Evolutionary conservation across 2,797 vertebrate genomes (phyloP), one percentile per base, ranked within the genome.

Genomic region (Mico argentatus): DNA sequence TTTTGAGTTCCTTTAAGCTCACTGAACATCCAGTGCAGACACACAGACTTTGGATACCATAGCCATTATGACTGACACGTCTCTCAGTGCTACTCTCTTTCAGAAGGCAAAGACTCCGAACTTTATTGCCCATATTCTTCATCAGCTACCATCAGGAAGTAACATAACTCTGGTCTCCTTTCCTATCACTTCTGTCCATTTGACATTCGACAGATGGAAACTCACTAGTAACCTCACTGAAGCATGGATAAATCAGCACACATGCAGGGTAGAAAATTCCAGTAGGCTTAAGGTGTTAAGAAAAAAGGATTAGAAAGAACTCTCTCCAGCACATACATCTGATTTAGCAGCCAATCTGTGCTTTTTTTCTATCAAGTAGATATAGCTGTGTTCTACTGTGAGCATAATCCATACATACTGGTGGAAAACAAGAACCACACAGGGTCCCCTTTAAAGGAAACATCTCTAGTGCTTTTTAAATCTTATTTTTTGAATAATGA

Each of bases 151-250:
- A 82, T 81, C 33, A 73, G 85, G 52, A 73, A 84, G 77, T 87
- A 59, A 76, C 80, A 24, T 86, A 84, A 84, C 67, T 72, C 83
- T 22, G 27, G 70, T 33, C 61, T 91, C 61, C 89, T 84, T 76
- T 22, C 75, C 22, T 84, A 93, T 61, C 57, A 61, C 76, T 76
- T 82, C 91, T 84, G 89, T 83, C 76, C 55, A 7, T 92, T 72
- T 76, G 82, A 87, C 70, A 89, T 57, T 61, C 2, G 10, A 70
- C 96, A 97, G 95, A 95, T 95, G 91, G 91, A 93, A 72, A 59
- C 89, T 95, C 93, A 86, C 79, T 93, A 41, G 94, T 61, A 55
- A 67, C 36, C 61, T 79, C 83, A 36, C 5, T 39, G 55, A 97
- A 90, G 85, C 90, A 67, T n/a, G 13, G 36, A 52, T 96, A 48